phyloP scores from a whole-genome alignment of 2,113 vertebrate genomes.

The Tympanuchus pallidicinctus region DNA sequence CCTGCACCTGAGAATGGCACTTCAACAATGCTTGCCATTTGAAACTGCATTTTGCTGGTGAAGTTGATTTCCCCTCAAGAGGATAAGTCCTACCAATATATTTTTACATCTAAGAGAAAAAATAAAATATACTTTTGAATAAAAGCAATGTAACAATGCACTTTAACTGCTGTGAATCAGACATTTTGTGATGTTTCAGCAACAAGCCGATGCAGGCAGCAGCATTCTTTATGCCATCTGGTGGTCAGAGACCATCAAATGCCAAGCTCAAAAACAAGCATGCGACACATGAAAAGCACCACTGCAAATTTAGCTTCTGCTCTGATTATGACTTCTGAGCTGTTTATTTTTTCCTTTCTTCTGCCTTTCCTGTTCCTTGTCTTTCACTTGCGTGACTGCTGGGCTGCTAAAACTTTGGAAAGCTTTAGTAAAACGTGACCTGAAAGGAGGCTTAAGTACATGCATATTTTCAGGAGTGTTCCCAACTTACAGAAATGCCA shows the following conservation, averaged over 20 bases:
- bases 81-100: background rate
- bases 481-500: background rate
- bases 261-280: background rate
- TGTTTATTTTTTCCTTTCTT: background rate
- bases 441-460: background rate
- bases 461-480: background rate
- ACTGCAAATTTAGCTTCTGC: background rate
- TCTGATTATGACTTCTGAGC: background rate
- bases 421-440: background rate
- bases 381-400: background rate
- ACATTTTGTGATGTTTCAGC: background rate
- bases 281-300: background rate
- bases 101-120: background rate
- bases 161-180: background rate
- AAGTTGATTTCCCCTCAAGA: background rate
- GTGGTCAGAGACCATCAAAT: conserved; percentile 18
- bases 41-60: conserved; percentile 3
- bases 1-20: background rate
- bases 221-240: conserved; percentile 60
- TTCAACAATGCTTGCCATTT: background rate
- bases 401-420: background rate
- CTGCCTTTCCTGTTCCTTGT: background rate
- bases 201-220: background rate
- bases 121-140: background rate
- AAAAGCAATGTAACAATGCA: background rate